Conservation (phyloP, 2,888 invertebrate species). For the Operophtera brumata region DNA sequence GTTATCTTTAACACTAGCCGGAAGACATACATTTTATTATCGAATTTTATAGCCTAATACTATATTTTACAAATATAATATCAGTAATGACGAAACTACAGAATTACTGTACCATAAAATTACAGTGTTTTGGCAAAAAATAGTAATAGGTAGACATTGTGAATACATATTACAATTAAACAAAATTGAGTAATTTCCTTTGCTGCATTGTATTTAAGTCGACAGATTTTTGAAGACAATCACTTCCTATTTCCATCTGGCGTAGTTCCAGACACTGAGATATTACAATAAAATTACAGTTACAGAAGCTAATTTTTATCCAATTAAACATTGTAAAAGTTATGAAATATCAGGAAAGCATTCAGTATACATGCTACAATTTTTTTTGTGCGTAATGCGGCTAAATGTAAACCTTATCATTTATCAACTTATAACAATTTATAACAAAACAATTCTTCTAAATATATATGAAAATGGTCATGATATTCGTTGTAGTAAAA, state of each 20-base stretch:
- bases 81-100: neutral
- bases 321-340: neutral
- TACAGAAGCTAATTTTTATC: neutral
- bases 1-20: conserved; percentile 70
- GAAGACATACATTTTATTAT: conserved; percentile 77
- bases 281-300: neutral
- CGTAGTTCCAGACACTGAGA: neutral
- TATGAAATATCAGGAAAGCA: neutral
- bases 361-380: neutral
- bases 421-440: neutral
- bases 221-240: neutral
- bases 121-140: no score
- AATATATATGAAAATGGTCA: conserved; percentile 12
- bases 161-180: neutral
- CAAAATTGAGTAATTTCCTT: neutral
- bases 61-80: conserved; percentile 33
- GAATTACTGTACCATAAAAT: no score
- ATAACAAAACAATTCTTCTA: neutral
- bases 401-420: neutral
- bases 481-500: conserved; percentile 20
- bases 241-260: neutral
- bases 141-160: no score
- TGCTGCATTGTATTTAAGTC: neutral
- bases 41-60: conserved; percentile 51
- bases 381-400: conserved; percentile 17